These are phyloP conservation scores for Herminia tarsipennalis DNA, from an alignment of 2,888 invertebrate genomes.

Conservation along the genomic window DNA sequence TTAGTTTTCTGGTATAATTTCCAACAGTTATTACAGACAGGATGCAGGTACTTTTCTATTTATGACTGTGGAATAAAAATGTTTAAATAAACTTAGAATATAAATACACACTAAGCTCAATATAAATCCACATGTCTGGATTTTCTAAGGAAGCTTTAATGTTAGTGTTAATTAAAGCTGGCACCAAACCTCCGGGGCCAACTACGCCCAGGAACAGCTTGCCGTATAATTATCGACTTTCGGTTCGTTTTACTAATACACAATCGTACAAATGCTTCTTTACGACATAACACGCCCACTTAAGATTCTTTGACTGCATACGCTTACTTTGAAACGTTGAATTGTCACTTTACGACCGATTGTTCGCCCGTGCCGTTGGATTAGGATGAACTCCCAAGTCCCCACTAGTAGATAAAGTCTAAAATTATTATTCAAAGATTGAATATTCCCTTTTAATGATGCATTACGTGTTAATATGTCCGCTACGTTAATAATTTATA, in stretches of 20 bases:
- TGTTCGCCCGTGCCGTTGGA: conserved; percentile 46
- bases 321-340: conserved; percentile 42
- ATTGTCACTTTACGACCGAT: conserved; percentile 68
- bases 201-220: conserved; percentile 45
- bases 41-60: no score
- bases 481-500: conserved; percentile 24
- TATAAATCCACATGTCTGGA: neutral
- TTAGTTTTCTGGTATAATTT: no score
- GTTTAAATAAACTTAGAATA: no score
- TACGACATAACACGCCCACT: conserved; percentile 48
- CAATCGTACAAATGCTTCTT: conserved; percentile 53
- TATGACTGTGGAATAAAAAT: no score
- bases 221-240: conserved; percentile 60
- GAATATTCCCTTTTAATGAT: conserved; percentile 19
- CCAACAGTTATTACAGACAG: no score
- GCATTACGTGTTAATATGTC: conserved; percentile 10
- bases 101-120: no score
- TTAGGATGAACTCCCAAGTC: conserved; percentile 50
- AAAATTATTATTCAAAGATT: conserved; percentile 28
- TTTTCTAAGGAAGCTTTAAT: conserved; percentile 52
- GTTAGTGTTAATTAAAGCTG: conserved; percentile 69
- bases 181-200: conserved; percentile 43
- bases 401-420: conserved; percentile 42
- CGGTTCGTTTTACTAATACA: conserved; percentile 56
- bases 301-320: conserved; percentile 40